phyloP scores from a whole-genome alignment of 2,888 invertebrate genomes.

The Apamea monoglypha region DNA sequence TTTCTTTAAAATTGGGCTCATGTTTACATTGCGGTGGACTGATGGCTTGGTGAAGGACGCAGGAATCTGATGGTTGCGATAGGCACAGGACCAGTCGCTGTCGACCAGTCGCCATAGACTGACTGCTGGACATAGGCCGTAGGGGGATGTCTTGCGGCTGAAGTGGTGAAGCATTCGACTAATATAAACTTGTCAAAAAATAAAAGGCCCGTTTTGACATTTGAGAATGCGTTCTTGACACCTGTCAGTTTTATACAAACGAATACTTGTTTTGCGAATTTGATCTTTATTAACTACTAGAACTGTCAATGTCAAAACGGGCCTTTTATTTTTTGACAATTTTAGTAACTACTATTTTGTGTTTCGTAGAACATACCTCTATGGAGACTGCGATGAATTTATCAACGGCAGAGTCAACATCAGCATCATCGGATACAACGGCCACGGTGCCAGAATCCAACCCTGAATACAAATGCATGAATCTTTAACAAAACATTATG shows the following conservation, averaged over 20 bases:
- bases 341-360: background rate
- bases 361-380: constrained; percentile 58
- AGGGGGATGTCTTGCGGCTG: background rate
- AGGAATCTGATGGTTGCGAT: background rate
- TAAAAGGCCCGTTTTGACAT: no score
- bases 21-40: background rate
- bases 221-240: no score
- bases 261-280: no score
- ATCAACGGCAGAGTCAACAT: constrained; percentile 76
- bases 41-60: background rate
- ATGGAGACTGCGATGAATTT: constrained; percentile 65
- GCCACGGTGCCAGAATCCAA: constrained; percentile 51
- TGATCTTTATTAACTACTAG: no score
- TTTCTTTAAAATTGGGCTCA: background rate
- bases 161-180: background rate
- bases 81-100: background rate
- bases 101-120: background rate
- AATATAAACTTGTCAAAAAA: no score
- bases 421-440: constrained; percentile 69
- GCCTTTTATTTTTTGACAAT: no score
- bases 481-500: background rate
- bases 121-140: background rate
- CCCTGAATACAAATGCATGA: constrained; percentile 19
- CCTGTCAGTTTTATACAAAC: no score
- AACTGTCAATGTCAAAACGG: no score